These are phyloP conservation scores for Caenorhabditis angaria DNA, from an alignment of 2,888 invertebrate species.

Conservation along the genomic window DNA sequence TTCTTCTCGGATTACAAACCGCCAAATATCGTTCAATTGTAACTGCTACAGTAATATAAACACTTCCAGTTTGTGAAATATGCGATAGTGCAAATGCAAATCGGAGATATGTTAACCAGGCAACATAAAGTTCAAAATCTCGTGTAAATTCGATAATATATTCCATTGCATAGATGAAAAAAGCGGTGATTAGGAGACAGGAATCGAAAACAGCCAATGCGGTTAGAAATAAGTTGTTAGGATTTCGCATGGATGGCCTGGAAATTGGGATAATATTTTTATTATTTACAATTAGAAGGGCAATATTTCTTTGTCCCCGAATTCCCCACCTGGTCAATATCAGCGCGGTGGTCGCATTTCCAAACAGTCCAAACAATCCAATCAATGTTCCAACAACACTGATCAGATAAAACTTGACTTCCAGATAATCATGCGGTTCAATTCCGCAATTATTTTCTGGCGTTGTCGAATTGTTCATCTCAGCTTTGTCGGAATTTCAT, in stretches of 20 bases:
- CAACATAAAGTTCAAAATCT: constrained; percentile 77
- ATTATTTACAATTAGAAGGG: too few species aligned
- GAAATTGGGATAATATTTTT: constrained; percentile 6
- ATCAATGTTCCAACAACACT: constrained; percentile 78
- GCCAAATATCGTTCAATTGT: constrained; percentile 69
- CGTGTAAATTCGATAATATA: constrained; percentile 86
- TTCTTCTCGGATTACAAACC: constrained; percentile 61
- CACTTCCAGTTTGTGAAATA: constrained; percentile 68
- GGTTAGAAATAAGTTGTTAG: constrained; percentile 91
- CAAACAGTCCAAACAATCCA: constrained; percentile 85
- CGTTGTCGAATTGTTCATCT: background rate
- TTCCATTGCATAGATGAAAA: constrained; percentile 86
- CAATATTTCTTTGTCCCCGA: background rate
- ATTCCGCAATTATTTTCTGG: constrained; percentile 49
- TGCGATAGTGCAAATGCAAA: constrained; percentile 66
- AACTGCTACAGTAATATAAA: constrained; percentile 67
- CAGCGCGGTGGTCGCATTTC: constrained; percentile 88
- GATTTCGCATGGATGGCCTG: constrained; percentile 92
- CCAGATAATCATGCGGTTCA: constrained; percentile 61
- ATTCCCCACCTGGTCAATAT: constrained; percentile 79
- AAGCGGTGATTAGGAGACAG: constrained; percentile 83
- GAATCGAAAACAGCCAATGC: constrained; percentile 93
- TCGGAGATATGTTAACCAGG: constrained; percentile 67
- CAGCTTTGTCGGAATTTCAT: background rate
- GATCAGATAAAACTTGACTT: constrained; percentile 65